These are phyloP conservation scores for Geococcyx californianus DNA, from an alignment of 2,113 vertebrate species.

Conservation along the genomic window DNA sequence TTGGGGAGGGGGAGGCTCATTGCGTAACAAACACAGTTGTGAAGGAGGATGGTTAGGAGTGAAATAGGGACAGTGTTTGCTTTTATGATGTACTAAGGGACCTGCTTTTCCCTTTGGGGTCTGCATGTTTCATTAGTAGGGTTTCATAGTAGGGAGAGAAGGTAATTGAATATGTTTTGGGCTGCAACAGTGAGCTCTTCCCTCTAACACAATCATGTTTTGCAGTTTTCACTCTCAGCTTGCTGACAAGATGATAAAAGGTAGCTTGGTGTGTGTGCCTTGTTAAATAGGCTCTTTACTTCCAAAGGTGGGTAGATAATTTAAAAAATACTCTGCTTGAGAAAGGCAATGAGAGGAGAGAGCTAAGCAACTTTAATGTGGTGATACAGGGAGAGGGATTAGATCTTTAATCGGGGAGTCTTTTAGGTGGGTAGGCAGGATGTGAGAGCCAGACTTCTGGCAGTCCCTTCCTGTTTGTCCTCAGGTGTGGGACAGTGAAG, in stretches of 20 bases:
- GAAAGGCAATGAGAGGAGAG: background rate
- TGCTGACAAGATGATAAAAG: conserved; percentile 36
- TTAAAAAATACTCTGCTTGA: background rate
- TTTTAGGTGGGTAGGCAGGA: background rate
- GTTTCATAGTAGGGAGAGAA: background rate
- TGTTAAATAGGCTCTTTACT: background rate
- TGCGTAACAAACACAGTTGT: accelerated
- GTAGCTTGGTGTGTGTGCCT: background rate
- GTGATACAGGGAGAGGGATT: background rate
- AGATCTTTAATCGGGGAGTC: background rate
- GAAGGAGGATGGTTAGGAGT: background rate
- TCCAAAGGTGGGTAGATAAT: background rate
- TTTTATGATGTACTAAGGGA: background rate
- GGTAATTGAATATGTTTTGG: background rate
- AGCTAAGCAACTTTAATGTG: background rate
- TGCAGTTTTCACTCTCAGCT: conserved; percentile 5
- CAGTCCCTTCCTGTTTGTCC: background rate
- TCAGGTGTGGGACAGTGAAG: background rate
- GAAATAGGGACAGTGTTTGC: background rate
- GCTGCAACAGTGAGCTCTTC: background rate
- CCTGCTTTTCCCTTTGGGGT: background rate
- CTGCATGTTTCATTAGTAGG: background rate
- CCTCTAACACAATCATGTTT: background rate
- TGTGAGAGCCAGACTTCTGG: background rate
- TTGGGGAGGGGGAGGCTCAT: background rate